Conservation (phyloP, 1,140 invertebrate species). For the Nasonia vitripennis region DNA sequence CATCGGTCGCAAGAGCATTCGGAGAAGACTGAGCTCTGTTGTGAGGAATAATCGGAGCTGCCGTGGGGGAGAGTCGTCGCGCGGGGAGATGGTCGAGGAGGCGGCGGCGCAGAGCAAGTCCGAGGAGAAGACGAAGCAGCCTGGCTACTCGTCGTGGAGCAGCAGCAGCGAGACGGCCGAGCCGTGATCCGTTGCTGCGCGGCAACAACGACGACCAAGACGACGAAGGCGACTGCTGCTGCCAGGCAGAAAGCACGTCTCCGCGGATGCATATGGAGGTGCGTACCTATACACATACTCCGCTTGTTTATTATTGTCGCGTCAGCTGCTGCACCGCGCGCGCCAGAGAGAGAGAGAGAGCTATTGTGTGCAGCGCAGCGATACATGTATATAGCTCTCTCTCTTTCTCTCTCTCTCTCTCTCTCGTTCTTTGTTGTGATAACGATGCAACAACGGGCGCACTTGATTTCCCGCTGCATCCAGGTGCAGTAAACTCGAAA, state of each 20-base stretch:
- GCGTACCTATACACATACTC: constrained; percentile 42
- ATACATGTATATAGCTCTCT: background rate
- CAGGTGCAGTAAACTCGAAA: background rate
- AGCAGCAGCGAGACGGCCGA: constrained; percentile 63
- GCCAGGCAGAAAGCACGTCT: constrained; percentile 51
- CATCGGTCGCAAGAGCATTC: background rate
- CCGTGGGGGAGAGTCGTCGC: background rate
- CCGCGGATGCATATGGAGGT: constrained; percentile 74
- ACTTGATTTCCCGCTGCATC: background rate
- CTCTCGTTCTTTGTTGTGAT: constrained; percentile 15
- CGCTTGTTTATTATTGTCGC: constrained; percentile 15
- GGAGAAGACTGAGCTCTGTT: background rate
- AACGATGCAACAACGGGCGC: background rate
- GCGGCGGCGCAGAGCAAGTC: background rate
- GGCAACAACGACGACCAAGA: constrained; percentile 57
- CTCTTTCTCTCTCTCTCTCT: background rate
- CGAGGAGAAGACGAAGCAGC: constrained; percentile 29
- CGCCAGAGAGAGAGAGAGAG: no score
- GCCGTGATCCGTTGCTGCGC: constrained; percentile 64
- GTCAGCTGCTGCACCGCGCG: constrained; percentile 19
- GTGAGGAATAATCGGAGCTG: background rate
- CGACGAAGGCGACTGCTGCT: constrained; percentile 12
- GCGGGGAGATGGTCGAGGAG: constrained; percentile 38
- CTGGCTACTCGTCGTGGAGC: constrained; percentile 31
- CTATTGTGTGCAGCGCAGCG: background rate